Evolutionary conservation across 1,140 invertebrate species (phyloP).

Genomic region (Heliothis subflexa): DNA sequence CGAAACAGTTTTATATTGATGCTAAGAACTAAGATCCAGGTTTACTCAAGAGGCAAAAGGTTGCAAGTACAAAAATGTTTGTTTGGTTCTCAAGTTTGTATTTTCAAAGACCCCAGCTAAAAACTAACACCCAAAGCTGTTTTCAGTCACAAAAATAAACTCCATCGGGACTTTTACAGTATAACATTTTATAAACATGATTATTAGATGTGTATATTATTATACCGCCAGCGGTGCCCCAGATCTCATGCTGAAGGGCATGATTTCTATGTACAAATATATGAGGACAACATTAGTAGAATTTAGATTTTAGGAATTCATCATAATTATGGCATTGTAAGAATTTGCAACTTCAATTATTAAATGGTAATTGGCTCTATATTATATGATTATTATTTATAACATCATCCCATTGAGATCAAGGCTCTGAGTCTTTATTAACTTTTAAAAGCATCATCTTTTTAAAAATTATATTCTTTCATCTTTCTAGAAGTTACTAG

Average conservation of each 20-base stretch:
- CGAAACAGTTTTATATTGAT: conserved; percentile 56
- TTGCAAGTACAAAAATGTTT: conserved; percentile 16
- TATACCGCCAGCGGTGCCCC: conserved; percentile 73
- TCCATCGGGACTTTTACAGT: conserved; percentile 46
- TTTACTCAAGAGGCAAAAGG: conserved; percentile 45
- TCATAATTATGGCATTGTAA: conserved; percentile 60
- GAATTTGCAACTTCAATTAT: conserved; percentile 66
- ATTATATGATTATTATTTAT: conserved; percentile 58
- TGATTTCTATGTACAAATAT: conserved; percentile 37
- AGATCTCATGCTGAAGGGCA: conserved; percentile 5
- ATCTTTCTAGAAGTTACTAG: conserved; percentile 73
- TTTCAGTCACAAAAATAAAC: conserved; percentile 47
- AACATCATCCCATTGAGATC: conserved; percentile 80
- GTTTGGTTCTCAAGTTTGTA: conserved; percentile 6
- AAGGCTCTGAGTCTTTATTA: conserved; percentile 72
- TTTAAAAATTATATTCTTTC: conserved; percentile 68
- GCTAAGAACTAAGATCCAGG: conserved; percentile 57
- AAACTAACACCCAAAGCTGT: conserved; percentile 60
- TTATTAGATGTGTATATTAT: conserved; percentile 41
- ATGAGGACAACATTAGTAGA: conserved; percentile 20
- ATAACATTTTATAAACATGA: conserved; percentile 47
- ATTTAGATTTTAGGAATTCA: conserved; percentile 37
- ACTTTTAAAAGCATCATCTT: conserved; percentile 69
- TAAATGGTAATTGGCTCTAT: conserved; percentile 60
- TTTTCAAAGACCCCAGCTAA: conserved; percentile 28